Conservation (phyloP, 2,888 invertebrate species). For the Latheticus oryzae region DNA sequence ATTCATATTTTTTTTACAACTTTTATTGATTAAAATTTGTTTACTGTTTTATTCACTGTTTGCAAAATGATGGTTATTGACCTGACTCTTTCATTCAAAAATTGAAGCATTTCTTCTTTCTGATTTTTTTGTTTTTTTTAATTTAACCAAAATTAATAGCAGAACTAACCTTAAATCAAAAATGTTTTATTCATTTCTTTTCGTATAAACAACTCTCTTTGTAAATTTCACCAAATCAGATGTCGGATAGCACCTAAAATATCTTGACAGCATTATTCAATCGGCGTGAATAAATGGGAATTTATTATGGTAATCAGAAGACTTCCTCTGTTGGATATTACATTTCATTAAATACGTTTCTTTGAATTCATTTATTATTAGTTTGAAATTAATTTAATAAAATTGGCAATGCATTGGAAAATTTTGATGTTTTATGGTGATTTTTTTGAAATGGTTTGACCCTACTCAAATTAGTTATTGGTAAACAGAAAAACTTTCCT, state of each 20-base stretch:
- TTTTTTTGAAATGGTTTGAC: no score
- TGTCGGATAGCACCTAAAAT: conserved; percentile 21
- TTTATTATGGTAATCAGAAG: conserved; percentile 12
- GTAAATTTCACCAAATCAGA: conserved; percentile 27
- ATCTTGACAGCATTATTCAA: conserved; percentile 26
- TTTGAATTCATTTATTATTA: no score
- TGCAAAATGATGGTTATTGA: conserved; percentile 14
- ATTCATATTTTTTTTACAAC: conserved; percentile 7
- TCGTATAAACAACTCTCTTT: conserved; percentile 33
- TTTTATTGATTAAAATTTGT: no score
- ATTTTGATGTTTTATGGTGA: no score
- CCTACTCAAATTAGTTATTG: no score
- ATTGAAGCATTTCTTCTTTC: background rate
- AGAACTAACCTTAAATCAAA: conserved; percentile 6
- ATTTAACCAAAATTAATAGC: background rate
- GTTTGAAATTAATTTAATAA: no score
- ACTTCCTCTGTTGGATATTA: conserved; percentile 11
- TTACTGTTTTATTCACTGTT: conserved; percentile 23
- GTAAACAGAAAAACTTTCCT: no score
- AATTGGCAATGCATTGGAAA: no score
- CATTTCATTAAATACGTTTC: conserved; percentile 8
- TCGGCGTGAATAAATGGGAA: conserved; percentile 22
- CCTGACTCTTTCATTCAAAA: conserved; percentile 1
- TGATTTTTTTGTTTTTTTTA: background rate
- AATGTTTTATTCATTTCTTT: conserved; percentile 24